Conservation (phyloP, 2,113 vertebrate species). For the Sapayoa aenigma region DNA sequence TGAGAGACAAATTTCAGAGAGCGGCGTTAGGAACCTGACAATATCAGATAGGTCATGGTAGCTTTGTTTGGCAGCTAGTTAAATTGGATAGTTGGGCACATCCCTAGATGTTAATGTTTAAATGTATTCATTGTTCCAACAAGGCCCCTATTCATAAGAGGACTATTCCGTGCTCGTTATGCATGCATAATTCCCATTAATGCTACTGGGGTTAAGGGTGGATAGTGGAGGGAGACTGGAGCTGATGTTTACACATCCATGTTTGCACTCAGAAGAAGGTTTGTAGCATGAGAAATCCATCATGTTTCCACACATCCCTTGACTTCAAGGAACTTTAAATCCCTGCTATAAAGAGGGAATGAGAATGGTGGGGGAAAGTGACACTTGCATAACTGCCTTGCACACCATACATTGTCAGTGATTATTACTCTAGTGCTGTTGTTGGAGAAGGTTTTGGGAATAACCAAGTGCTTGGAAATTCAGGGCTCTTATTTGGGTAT, state of each 20-base stretch:
- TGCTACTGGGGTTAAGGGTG: constrained; percentile 44
- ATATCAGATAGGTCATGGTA: background rate
- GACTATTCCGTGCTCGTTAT: constrained; percentile 51
- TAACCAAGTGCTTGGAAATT: background rate
- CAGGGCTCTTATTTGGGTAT: background rate
- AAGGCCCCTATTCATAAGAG: constrained; percentile 61
- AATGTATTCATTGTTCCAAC: constrained; percentile 64
- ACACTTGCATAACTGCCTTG: background rate
- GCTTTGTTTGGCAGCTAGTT: constrained; percentile 57
- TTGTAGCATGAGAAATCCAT: background rate
- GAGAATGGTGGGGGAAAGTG: background rate
- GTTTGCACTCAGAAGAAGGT: background rate
- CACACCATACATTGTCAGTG: background rate
- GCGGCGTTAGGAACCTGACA: background rate
- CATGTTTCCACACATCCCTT: background rate
- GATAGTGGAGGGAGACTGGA: background rate
- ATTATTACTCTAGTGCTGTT: background rate
- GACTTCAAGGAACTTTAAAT: background rate
- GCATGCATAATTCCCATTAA: constrained; percentile 67
- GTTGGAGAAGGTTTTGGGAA: background rate
- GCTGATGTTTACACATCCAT: background rate
- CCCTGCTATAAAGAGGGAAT: background rate
- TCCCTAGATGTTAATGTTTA: constrained; percentile 60
- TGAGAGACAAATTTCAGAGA: constrained; percentile 29
- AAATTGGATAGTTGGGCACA: constrained; percentile 39